Evolutionary conservation across 2,888 invertebrate genomes (phyloP).

Genomic region (Macrosoma leucophasiata): DNA sequence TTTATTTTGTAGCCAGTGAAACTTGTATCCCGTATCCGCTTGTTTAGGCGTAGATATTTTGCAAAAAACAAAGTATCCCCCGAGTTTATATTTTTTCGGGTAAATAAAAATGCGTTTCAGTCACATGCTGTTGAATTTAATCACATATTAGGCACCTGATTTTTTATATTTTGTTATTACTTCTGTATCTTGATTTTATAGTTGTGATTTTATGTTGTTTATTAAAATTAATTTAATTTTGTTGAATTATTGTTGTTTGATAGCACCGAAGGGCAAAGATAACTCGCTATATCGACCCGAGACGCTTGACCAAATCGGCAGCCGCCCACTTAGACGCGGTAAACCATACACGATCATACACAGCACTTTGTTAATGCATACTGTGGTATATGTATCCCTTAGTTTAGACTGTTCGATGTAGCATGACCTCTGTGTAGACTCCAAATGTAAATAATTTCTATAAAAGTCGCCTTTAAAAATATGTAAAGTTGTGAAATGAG

Average conservation of each 20-base stretch:
- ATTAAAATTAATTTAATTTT: no score
- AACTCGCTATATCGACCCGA: constrained; percentile 67
- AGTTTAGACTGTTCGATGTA: constrained; percentile 21
- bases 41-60: constrained; percentile 71
- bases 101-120: constrained; percentile 53
- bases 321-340: constrained; percentile 65
- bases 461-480: no score
- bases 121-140: constrained; percentile 29
- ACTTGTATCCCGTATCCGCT: constrained; percentile 65
- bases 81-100: constrained; percentile 54
- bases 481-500: no score
- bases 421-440: constrained; percentile 24
- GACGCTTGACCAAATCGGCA: constrained; percentile 64
- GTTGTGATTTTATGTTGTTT: no score
- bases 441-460: no score
- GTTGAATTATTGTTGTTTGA: constrained; percentile 49
- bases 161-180: constrained; percentile 14
- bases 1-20: constrained; percentile 67
- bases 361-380: constrained; percentile 48
- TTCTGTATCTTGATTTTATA: no score
- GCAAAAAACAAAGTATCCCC: constrained; percentile 69
- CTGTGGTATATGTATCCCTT: constrained; percentile 32
- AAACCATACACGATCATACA: constrained; percentile 36
- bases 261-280: constrained; percentile 72
- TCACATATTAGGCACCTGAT: constrained; percentile 21